Base-by-base conservation (phyloP, 2,797 vertebrate species). In the Glossophaga mutica region DNA sequence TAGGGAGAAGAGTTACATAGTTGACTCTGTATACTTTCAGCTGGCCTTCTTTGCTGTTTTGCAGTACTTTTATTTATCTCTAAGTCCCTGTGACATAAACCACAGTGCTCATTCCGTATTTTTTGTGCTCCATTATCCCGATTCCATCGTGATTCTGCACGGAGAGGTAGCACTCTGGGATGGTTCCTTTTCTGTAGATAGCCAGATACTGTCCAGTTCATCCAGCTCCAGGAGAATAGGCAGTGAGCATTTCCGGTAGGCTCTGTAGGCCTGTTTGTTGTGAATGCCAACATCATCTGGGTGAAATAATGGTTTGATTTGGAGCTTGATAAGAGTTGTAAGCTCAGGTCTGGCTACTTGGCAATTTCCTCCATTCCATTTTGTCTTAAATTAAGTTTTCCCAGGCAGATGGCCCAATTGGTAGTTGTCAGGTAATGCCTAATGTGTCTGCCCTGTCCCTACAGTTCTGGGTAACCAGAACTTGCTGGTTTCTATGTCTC, bases 301-400 rank as follows among this genome's bases (percentile, higher is more conserved):
- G 71, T 62, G 55, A 93, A 91, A 81, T 70, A 65, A 77, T 91
- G 34, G 29, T 90, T 96, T 95, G 57, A 89, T 82, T 46, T 84
- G 26, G 68, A 48, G 11, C 39, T 94, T 87, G 71, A 6, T 85
- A 50, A 78, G 62, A 85, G 48, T 91, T 91, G 24, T 68, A 82
- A 94, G 44, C 62, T 71, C 84, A 9, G 70, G 46, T 73, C 73
- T 95, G 67, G 42, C 46, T 88, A 15, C 52, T 94, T 94, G 84
- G 5, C 50, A 32, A 42, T 91, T 94, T 81, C 19, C n/a, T 9
- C 11, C 6, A 62, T 82, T 34, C 44, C 29, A 50, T 83, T 84
- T 90, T 62, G 21, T 81, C n/a, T 93, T 87, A 81, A 96, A 78
- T 50, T 44, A 59, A 74, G 44, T 68, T 87, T 79, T 92, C 65